A percentile compares a stretch with the other conserved stretches of the same genome.
Evolutionary conservation across 2,113 vertebrate species (phyloP).

Genomic region (Mugil cephalus): DNA sequence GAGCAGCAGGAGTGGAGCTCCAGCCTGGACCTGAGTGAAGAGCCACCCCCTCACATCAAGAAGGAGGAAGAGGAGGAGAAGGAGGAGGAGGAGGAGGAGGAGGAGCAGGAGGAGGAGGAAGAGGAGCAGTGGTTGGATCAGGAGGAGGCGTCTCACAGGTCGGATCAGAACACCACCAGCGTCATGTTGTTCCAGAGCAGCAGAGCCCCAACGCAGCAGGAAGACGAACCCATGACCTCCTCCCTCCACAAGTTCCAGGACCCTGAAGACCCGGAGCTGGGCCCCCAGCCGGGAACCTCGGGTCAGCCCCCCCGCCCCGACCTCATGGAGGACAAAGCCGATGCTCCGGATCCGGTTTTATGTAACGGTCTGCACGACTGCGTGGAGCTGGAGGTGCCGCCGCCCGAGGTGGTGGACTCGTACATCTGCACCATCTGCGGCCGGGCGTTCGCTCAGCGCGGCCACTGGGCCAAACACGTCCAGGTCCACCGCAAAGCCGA

Average conservation of each 20-base stretch:
- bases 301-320: neutral
- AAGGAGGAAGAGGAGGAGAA: slow-evolving; percentile 40
- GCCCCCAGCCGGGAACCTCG: slow-evolving; percentile 21
- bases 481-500: slow-evolving; percentile 43
- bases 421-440: slow-evolving; percentile 66
- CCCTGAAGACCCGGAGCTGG: neutral
- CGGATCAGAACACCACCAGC: neutral
- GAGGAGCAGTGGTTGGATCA: slow-evolving; percentile 10
- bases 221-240: neutral
- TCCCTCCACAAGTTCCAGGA: neutral
- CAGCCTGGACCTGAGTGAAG: neutral
- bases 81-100: slow-evolving; percentile 17
- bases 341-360: neutral
- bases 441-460: slow-evolving; percentile 40
- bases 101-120: neutral
- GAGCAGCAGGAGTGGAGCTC: slow-evolving; percentile 37
- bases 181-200: slow-evolving; percentile 14
- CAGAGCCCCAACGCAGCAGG: neutral
- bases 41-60: slow-evolving; percentile 29
- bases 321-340: neutral
- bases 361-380: slow-evolving; percentile 14
- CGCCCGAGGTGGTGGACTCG: slow-evolving; percentile 28
- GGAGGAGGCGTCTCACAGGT: neutral
- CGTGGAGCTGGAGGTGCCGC: accelerated
- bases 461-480: slow-evolving; percentile 56